Conservation (phyloP, 2,888 invertebrate species). For the Coenonympha glycerion region DNA sequence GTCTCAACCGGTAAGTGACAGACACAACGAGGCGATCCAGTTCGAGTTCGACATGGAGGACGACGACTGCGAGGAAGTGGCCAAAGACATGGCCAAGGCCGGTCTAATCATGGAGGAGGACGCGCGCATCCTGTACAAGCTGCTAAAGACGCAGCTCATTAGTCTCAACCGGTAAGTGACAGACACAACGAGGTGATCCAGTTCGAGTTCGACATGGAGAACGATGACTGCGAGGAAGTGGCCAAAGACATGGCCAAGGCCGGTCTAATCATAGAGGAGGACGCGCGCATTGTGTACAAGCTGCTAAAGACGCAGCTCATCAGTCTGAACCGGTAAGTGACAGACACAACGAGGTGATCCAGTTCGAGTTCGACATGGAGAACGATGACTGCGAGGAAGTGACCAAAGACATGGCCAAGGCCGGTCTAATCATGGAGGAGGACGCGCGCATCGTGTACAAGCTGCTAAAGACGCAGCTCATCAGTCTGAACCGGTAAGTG, state of each 20-base stretch:
- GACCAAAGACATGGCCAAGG: constrained; percentile 80
- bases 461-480: background rate
- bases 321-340: constrained; percentile 44
- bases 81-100: constrained; percentile 78
- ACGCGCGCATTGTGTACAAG: constrained; percentile 82
- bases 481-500: background rate
- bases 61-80: constrained; percentile 95
- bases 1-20: constrained; percentile 36
- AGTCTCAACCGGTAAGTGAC: background rate
- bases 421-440: background rate
- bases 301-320: constrained; percentile 92
- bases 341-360: constrained; percentile 89
- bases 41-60: constrained; percentile 95
- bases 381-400: constrained; percentile 95
- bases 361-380: constrained; percentile 97
- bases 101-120: background rate
- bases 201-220: too few species aligned
- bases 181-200: too few species aligned
- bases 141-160: background rate
- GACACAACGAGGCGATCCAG: constrained; percentile 92
- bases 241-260: constrained; percentile 87
- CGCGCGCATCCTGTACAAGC: background rate
- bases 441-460: background rate
- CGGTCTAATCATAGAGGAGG: constrained; percentile 88
- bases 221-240: background rate